Percentiles rank a stretch among this genome's conserved stretches.
Conservation (phyloP, 1,140 invertebrate species). For the Lordiphosa clarofinis region DNA sequence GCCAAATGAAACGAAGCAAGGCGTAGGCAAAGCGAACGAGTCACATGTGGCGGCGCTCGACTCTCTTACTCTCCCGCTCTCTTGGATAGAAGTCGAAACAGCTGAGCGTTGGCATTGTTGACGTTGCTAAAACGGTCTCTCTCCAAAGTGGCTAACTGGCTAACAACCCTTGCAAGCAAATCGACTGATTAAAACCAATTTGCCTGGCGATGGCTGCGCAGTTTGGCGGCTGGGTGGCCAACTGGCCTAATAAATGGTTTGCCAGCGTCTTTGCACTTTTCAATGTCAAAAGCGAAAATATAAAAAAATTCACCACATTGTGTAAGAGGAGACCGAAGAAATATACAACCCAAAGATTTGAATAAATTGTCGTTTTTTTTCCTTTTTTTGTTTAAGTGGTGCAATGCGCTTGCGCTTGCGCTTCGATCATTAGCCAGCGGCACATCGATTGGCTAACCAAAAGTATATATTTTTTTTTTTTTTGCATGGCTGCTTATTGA, state of each 20-base stretch:
- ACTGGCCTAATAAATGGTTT: constrained; percentile 53
- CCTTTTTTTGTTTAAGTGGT: constrained; percentile 44
- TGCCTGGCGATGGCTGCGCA: constrained; percentile 27
- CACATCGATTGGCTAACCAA: too few species aligned
- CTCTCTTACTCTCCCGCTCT: constrained; percentile 9
- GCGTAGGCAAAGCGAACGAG: constrained; percentile 11
- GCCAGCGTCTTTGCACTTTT: constrained; percentile 56
- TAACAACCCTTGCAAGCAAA: constrained; percentile 62
- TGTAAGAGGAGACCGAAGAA: background rate
- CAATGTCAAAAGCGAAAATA: constrained; percentile 58
- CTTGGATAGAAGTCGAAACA: constrained; percentile 26
- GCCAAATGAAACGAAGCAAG: constrained; percentile 18
- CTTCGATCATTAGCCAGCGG: too few species aligned
- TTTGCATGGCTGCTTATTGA: too few species aligned
- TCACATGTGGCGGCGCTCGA: constrained; percentile 50
- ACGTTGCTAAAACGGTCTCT: constrained; percentile 20
- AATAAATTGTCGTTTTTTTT: constrained; percentile 1
- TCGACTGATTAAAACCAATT: constrained; percentile 65
- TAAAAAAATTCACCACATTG: background rate
- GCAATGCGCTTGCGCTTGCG: constrained; percentile 49
- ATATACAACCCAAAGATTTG: constrained; percentile 5
- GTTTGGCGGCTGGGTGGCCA: constrained; percentile 37
- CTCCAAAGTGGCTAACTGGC: constrained; percentile 24
- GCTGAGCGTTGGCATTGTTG: constrained; percentile 30
- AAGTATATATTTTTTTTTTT: too few species aligned